phyloP scores from a whole-genome alignment of 2,888 invertebrate species.

The Clistopyga incitator region DNA sequence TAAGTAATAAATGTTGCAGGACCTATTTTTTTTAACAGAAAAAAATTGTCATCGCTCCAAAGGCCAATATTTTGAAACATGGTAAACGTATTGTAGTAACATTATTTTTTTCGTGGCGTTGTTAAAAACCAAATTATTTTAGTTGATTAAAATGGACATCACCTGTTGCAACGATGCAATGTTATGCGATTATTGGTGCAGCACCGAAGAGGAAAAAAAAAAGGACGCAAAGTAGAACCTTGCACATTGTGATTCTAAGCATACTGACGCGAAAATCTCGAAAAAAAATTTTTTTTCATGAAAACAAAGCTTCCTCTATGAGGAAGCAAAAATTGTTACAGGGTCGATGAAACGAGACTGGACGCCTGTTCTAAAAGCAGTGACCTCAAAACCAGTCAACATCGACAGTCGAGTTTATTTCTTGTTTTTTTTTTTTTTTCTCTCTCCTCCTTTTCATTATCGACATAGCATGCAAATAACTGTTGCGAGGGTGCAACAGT shows the following conservation, averaged over 20 bases:
- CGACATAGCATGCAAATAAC: conserved; percentile 52
- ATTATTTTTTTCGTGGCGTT: not conserved
- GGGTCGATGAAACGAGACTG: conserved; percentile 24
- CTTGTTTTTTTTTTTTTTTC: not conserved
- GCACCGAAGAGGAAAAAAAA: not conserved
- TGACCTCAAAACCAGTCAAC: conserved; percentile 35
- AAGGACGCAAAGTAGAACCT: too few species aligned
- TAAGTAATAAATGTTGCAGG: too few species aligned
- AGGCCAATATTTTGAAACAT: too few species aligned
- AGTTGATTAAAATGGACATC: conserved; percentile 25
- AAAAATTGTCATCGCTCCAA: too few species aligned
- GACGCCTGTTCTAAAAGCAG: conserved; percentile 44
- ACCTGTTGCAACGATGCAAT: conserved; percentile 30
- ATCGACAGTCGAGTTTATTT: conserved; percentile 42
- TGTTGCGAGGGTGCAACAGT: conserved; percentile 61
- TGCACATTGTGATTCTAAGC: too few species aligned
- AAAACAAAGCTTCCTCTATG: too few species aligned
- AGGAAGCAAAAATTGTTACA: conserved; percentile 19
- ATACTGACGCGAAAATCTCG: too few species aligned
- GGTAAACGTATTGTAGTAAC: not conserved
- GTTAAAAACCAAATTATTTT: not conserved
- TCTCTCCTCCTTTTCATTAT: conserved; percentile 36
- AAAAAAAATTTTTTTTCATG: too few species aligned
- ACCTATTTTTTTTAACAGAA: too few species aligned
- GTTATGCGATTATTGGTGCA: conserved; percentile 8